These are phyloP conservation scores for Trachelus iudaicus DNA, from an alignment of 2,888 invertebrate genomes.

Conservation along the genomic window DNA sequence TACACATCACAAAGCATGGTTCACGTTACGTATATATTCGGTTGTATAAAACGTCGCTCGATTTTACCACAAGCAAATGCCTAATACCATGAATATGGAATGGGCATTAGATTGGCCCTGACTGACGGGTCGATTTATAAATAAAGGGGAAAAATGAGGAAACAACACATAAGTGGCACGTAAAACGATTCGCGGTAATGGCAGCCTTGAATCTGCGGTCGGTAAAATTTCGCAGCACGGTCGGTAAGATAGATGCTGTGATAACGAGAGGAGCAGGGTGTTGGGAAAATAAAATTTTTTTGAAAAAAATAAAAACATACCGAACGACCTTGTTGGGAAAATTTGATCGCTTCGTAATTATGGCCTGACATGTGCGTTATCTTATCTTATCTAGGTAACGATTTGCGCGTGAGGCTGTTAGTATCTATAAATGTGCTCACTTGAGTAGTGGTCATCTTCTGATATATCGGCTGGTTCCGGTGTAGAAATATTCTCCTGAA, in stretches of 20 bases:
- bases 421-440: constrained; percentile 66
- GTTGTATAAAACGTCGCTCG: not conserved
- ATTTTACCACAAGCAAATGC: not conserved
- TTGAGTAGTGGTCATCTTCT: constrained; percentile 78
- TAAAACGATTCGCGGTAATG: not conserved
- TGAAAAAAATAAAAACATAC: not conserved
- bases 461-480: constrained; percentile 77
- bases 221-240: not conserved
- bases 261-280: not conserved
- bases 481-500: constrained; percentile 77
- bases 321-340: not conserved
- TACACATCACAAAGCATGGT: no score
- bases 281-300: no score
- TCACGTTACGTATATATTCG: not conserved
- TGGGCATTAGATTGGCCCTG: not conserved
- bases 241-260: not conserved
- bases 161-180: not conserved
- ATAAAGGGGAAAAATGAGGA: not conserved
- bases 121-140: not conserved
- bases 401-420: not conserved
- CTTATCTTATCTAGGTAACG: not conserved
- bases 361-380: not conserved
- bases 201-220: not conserved
- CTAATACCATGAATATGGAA: not conserved
- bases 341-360: not conserved